Evolutionary conservation across 2,113 vertebrate species (phyloP).

Genomic region (Sturnira hondurensis): DNA sequence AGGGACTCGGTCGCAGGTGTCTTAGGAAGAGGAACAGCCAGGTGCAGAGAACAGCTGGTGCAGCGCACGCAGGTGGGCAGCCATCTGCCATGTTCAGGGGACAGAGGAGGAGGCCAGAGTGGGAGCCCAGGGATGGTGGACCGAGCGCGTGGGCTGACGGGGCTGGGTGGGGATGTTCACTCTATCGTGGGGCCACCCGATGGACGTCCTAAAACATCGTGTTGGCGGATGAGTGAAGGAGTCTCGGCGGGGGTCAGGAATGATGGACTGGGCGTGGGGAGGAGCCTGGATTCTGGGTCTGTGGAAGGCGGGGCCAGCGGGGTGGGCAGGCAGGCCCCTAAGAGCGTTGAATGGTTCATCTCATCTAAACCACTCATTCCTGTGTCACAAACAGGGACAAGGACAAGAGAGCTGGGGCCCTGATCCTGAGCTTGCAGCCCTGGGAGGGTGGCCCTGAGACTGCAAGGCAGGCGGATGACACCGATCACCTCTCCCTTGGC

Average conservation of each 20-base stretch:
- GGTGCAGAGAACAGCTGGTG: background rate
- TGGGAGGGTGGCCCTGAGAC: background rate
- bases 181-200: background rate
- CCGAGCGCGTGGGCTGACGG: background rate
- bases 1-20: fast-evolving
- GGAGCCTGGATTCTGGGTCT: background rate
- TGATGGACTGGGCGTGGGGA: fast-evolving
- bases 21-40: background rate
- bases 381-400: fast-evolving
- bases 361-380: background rate
- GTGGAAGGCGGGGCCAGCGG: background rate
- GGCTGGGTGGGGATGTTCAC: background rate
- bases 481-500: background rate
- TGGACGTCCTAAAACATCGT: background rate
- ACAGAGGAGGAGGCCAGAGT: background rate
- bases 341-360: background rate
- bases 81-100: fast-evolving
- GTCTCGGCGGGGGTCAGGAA: fast-evolving
- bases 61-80: background rate
- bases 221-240: background rate
- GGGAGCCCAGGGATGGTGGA: background rate
- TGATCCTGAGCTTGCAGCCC: background rate
- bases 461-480: background rate
- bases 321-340: background rate
- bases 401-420: background rate